Evolutionary conservation across 2,797 vertebrate species (phyloP).

Genomic region (Cynodonichthys magdalenae): DNA sequence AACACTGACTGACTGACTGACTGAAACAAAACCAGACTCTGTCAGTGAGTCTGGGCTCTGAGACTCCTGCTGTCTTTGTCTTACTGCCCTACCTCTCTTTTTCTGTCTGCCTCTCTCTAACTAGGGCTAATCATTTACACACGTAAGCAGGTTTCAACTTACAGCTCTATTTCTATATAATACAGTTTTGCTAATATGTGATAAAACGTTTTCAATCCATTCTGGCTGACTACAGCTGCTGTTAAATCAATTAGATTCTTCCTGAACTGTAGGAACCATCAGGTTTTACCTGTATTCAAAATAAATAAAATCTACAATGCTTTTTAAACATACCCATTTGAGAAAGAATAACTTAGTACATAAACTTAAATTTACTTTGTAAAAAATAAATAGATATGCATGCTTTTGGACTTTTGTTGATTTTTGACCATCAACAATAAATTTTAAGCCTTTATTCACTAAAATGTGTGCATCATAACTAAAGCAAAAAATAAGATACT

Average conservation of each 20-base stretch:
- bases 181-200: no score
- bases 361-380: background rate
- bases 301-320: background rate
- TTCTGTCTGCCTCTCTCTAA: slow-evolving; percentile 13
- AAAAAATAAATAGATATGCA: background rate
- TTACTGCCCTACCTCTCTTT: slow-evolving; percentile 22
- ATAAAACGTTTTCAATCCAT: no score
- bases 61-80: slow-evolving; percentile 29
- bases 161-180: background rate
- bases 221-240: no score
- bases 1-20: slow-evolving; percentile 45
- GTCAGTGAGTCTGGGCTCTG: slow-evolving; percentile 41
- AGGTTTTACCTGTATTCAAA: no score
- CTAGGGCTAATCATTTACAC: slow-evolving; percentile 24
- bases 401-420: background rate
- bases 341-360: background rate
- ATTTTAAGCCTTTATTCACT: background rate
- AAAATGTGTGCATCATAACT: no score
- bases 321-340: background rate
- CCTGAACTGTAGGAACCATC: no score
- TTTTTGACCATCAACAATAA: background rate
- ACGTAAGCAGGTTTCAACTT: slow-evolving; percentile 1
- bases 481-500: no score
- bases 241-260: no score
- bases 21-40: slow-evolving; percentile 64